phyloP scores from a whole-genome alignment of 2,113 vertebrate genomes.

The Strix aluco region DNA sequence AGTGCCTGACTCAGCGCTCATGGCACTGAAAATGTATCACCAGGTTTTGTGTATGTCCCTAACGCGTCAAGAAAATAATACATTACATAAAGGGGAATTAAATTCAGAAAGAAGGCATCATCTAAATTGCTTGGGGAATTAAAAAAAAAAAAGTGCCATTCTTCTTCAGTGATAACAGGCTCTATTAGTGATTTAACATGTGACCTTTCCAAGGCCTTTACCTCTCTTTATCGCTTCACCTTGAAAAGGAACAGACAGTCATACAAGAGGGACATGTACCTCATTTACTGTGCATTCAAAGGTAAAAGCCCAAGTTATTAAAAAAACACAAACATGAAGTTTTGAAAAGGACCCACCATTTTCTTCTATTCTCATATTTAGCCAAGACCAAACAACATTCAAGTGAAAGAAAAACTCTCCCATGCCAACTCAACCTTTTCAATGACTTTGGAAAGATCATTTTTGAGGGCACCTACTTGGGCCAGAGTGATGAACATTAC shows the following conservation, averaged over 20 bases:
- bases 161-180: neutral
- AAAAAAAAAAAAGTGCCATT: too few species aligned
- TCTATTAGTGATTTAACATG: neutral
- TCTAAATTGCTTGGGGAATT: neutral
- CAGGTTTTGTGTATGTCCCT: neutral
- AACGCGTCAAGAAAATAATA: neutral
- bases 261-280: fast-evolving
- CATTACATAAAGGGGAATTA: neutral
- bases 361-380: neutral
- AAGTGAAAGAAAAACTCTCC: neutral
- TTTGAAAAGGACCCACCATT: neutral
- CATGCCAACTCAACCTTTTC: neutral
- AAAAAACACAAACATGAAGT: neutral
- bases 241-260: neutral
- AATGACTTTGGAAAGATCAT: neutral
- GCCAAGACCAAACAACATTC: neutral
- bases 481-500: neutral
- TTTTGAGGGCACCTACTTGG: neutral
- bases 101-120: neutral
- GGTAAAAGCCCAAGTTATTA: neutral
- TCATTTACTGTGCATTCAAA: neutral
- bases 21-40: neutral
- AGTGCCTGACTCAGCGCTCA: neutral
- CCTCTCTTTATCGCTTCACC: neutral
- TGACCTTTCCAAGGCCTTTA: neutral